These are phyloP conservation scores for Telenomus remus DNA, from an alignment of 1,140 invertebrate species.

Conservation along the genomic window DNA sequence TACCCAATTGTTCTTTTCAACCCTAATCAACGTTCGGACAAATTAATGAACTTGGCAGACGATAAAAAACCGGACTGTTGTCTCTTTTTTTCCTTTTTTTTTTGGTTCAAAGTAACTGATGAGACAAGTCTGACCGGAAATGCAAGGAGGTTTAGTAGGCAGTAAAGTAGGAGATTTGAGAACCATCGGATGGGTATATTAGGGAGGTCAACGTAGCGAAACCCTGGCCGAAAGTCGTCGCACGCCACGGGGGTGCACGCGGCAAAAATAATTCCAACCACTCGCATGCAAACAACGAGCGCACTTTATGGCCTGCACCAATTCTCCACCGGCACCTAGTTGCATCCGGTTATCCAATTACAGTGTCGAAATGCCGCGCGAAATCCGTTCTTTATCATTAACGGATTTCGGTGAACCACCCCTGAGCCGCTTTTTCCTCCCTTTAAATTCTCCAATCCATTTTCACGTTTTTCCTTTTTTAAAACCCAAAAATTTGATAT, in stretches of 20 bases:
- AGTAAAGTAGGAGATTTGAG: conserved; percentile 17
- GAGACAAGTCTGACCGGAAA: not conserved
- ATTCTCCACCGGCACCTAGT: conserved; percentile 33
- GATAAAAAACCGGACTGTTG: no score
- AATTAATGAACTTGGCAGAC: not conserved
- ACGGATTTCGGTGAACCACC: not conserved
- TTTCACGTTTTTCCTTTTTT: no score
- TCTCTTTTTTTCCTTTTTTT: no score
- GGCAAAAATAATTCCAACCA: conserved; percentile 67
- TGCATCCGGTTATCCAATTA: conserved; percentile 53
- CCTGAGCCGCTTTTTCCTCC: no score
- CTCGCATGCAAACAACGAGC: conserved; percentile 42
- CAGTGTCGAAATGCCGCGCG: conserved; percentile 11
- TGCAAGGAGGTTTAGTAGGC: not conserved
- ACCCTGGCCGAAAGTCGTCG: conserved; percentile 66
- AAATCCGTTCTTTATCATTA: not conserved
- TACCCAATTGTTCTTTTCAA: conserved; percentile 43
- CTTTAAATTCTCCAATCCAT: no score
- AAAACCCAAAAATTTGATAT: no score
- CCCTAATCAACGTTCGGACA: not conserved
- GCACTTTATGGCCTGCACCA: conserved; percentile 20
- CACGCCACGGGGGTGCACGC: conserved; percentile 66
- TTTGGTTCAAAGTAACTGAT: no score
- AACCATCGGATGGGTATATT: conserved; percentile 42
- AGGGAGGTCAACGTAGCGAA: conserved; percentile 53